Evolutionary conservation across 2,888 invertebrate genomes (phyloP).

Genomic region (Acanthosepion lycidas): DNA sequence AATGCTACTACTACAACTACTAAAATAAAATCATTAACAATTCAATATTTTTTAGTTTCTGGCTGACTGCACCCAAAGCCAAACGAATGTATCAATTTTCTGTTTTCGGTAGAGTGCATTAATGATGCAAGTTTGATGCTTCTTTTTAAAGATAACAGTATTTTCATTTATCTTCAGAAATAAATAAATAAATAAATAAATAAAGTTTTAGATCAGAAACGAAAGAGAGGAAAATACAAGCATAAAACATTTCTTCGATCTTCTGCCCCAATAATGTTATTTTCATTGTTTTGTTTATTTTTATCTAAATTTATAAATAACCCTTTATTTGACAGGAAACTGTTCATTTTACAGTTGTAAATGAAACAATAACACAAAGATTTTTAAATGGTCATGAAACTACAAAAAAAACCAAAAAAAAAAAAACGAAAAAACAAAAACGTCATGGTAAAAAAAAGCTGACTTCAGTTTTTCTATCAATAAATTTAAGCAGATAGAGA

Average conservation of each 20-base stretch:
- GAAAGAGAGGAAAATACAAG: background rate
- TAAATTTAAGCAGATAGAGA: no score
- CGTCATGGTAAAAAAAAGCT: no score
- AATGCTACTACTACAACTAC: background rate
- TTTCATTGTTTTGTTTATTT: background rate
- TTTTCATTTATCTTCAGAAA: background rate
- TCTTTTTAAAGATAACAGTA: background rate
- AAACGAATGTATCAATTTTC: conserved; percentile 15
- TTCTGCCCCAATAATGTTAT: background rate
- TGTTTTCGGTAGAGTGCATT: background rate
- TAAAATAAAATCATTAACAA: conserved; percentile 18
- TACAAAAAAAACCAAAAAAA: no score
- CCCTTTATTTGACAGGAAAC: background rate
- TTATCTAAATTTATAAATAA: background rate
- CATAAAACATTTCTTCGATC: background rate
- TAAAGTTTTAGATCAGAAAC: background rate
- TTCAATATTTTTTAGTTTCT: conserved; percentile 33
- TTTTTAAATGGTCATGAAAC: no score
- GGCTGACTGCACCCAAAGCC: conserved; percentile 4
- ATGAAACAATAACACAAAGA: no score
- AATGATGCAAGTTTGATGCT: background rate
- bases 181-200: background rate
- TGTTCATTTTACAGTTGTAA: background rate
- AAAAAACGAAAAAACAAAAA: no score
- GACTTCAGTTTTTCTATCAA: no score